phyloP scores from a whole-genome alignment of 2,113 vertebrate species.

The Urocitellus parryii region DNA sequence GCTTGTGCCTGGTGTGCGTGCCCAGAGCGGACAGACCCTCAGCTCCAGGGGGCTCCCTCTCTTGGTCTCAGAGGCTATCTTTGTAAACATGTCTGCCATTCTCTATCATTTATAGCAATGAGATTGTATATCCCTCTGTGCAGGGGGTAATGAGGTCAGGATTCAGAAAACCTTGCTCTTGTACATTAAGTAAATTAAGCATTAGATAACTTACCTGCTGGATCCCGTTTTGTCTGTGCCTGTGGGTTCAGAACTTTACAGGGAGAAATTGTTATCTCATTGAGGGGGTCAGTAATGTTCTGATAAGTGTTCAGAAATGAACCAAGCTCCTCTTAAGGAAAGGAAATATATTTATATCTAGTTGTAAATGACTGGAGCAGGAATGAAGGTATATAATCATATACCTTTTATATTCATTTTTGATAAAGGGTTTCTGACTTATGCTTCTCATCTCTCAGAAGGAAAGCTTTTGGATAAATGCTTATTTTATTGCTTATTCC shows the following conservation, averaged over 20 bases:
- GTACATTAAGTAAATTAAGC: slow-evolving; percentile 57
- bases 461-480: background rate
- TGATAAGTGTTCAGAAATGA: slow-evolving; percentile 57
- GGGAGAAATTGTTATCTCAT: slow-evolving; percentile 63
- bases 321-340: slow-evolving; percentile 73
- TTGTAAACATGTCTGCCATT: slow-evolving; percentile 85
- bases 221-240: background rate
- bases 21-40: background rate
- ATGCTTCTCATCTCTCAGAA: background rate
- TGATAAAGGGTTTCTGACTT: slow-evolving; percentile 19
- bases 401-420: slow-evolving; percentile 7
- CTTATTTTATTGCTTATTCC: slow-evolving; percentile 53
- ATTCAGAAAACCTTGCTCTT: slow-evolving; percentile 55
- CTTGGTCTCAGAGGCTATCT: slow-evolving; percentile 4
- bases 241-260: slow-evolving; percentile 77
- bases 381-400: background rate
- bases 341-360: slow-evolving; percentile 19
- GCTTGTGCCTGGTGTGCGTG: background rate
- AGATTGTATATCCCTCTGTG: slow-evolving; percentile 38
- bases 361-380: slow-evolving; percentile 39
- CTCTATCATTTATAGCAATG: slow-evolving; percentile 52
- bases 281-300: slow-evolving; percentile 30
- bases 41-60: slow-evolving; percentile 53
- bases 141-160: slow-evolving; percentile 54
- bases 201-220: background rate